Base-by-base conservation (phyloP, 2,888 invertebrate genomes). In the Odontocerum albicorne region DNA sequence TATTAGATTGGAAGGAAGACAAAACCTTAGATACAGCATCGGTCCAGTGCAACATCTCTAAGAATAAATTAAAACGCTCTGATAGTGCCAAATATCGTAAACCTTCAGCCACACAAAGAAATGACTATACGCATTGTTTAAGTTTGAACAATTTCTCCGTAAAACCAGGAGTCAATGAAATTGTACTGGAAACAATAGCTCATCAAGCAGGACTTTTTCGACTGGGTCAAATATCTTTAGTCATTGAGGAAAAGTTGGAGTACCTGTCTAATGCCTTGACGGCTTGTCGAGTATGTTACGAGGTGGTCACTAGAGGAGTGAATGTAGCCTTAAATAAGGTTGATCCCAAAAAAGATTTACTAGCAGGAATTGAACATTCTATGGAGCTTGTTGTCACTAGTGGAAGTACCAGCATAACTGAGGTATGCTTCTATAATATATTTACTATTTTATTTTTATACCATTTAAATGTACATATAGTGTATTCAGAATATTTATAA, bases 1-100 rank as follows among this genome's bases (percentile, higher is more conserved):
- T 86, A 67, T 70, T 91, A 27, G 88, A 89, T 65, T 87, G 87
- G 67, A 89, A 91, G 68, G 89, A 93, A 69, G 92, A 94, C 68
- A 88, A 86, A 65, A 86, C 85, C 19, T 72, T 94, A 4, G 85
- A 85, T 44, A 84, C 86, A 62, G 90, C 87, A 0, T 86, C 86
- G 2, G 85, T 92, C 2, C 84, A 87, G 20, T 88, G 88, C 63
- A 82, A 82, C 60, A 84, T 82, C 64, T 78, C 80, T 0, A 86
- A 86, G 68, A 74, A 79, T 1, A 74, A 82, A 1, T 72, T 88
- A 1, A 84, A 85, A 58, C 77, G 89, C 13, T 86, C 87, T 0
- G 88, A 88, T 65, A 89, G 89, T 66, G 81, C 81, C 32, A 86
- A 86, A 67, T 80, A 82, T 62, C 76, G 86, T 32, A 87, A 87